Conservation (phyloP, 2,113 vertebrate species). For the Calidris pugnax region DNA sequence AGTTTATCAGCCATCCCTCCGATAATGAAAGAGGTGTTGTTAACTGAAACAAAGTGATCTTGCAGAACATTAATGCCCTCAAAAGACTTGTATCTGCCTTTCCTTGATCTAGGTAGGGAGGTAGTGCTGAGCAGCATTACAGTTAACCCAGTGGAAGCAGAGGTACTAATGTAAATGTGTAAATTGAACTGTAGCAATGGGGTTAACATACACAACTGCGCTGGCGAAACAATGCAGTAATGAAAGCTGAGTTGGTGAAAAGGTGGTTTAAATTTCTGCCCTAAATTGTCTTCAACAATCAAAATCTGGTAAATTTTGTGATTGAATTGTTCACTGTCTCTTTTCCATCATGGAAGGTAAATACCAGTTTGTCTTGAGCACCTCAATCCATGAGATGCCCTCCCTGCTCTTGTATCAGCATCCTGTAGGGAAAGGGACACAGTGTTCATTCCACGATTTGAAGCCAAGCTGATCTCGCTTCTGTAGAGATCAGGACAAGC, state of each 20-base stretch:
- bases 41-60: constrained; percentile 16
- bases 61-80: neutral
- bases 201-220: neutral
- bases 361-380: neutral
- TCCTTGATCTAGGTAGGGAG: neutral
- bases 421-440: neutral
- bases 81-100: neutral
- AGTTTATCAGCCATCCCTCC: neutral
- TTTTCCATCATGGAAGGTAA: neutral
- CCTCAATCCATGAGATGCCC: neutral
- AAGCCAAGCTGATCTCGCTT: neutral
- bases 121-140: neutral
- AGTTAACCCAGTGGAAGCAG: neutral
- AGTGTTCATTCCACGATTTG: neutral
- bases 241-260: neutral
- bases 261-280: neutral
- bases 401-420: neutral
- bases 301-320: neutral
- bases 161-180: neutral
- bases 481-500: neutral
- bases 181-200: neutral
- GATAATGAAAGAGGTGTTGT: neutral
- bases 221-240: neutral
- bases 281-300: neutral
- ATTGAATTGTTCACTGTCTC: neutral